phyloP scores from a whole-genome alignment of 2,113 vertebrate genomes.

The Tachuris rubrigastra region DNA sequence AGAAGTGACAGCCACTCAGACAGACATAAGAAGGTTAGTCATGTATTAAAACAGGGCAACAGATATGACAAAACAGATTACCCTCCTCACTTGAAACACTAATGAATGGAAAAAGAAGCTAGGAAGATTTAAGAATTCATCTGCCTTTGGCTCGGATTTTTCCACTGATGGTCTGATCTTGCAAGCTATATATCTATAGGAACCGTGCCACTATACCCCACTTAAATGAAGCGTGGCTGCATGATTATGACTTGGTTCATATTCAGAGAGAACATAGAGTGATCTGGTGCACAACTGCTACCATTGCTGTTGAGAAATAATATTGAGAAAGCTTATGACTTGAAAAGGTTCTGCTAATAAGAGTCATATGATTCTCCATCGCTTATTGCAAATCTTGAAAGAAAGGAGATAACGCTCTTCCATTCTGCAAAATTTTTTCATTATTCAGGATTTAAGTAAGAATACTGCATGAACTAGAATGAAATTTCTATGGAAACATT shows the following conservation, averaged over 20 bases:
- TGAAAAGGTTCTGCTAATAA: conserved; percentile 33
- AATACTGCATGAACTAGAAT: conserved; percentile 25
- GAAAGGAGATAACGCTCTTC: neutral
- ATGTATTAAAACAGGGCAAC: neutral
- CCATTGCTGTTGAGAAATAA: neutral
- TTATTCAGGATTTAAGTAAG: conserved; percentile 33
- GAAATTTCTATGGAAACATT: conserved; percentile 29
- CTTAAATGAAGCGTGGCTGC: neutral
- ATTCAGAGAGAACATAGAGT: neutral
- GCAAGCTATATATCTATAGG: neutral
- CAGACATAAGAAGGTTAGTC: neutral
- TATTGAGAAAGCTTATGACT: neutral
- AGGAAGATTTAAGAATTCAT: neutral
- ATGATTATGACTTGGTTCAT: neutral
- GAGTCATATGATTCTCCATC: neutral
- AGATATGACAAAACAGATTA: conserved; percentile 20
- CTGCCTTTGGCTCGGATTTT: neutral
- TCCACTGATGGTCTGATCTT: neutral
- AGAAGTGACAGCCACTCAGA: neutral
- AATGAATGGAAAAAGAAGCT: neutral
- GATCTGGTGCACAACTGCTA: neutral
- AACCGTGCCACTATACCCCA: neutral
- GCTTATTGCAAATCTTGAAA: conserved; percentile 28
- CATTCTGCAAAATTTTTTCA: neutral
- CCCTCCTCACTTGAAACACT: neutral